phyloP scores from a whole-genome alignment of 1,140 invertebrate species.

The Tetragonula clypearis region DNA sequence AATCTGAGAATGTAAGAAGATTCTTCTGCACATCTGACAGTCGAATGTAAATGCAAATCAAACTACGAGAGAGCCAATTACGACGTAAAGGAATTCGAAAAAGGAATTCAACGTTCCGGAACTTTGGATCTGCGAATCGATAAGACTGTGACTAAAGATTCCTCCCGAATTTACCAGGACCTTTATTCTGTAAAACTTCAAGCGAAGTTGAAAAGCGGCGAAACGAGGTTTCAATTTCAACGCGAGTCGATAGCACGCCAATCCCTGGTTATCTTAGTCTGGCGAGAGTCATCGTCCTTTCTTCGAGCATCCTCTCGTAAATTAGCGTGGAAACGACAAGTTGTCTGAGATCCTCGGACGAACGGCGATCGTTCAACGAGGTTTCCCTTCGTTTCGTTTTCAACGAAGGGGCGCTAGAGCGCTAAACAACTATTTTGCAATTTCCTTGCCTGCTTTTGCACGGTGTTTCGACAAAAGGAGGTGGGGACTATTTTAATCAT shows the following conservation, averaged over 20 bases:
- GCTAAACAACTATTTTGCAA: constrained; percentile 49
- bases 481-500: constrained; percentile 48
- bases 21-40: no score
- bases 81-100: no score
- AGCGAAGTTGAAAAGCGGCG: neutral
- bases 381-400: neutral
- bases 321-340: constrained; percentile 16
- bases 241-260: neutral
- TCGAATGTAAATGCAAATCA: no score
- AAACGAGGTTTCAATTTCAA: constrained; percentile 33
- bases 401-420: neutral
- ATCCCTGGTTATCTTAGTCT: neutral
- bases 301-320: neutral
- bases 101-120: no score
- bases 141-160: neutral
- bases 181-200: neutral
- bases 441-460: constrained; percentile 4
- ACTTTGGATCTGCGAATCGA: neutral
- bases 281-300: neutral
- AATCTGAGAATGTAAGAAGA: no score
- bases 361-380: neutral
- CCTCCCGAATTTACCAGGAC: no score
- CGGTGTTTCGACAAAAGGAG: neutral
- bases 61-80: no score
- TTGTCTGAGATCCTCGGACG: neutral